Evolutionary conservation across 1,140 invertebrate genomes (phyloP), one percentile per base, ranked within the genome.

Genomic region (Pogonomyrmex californicus): DNA sequence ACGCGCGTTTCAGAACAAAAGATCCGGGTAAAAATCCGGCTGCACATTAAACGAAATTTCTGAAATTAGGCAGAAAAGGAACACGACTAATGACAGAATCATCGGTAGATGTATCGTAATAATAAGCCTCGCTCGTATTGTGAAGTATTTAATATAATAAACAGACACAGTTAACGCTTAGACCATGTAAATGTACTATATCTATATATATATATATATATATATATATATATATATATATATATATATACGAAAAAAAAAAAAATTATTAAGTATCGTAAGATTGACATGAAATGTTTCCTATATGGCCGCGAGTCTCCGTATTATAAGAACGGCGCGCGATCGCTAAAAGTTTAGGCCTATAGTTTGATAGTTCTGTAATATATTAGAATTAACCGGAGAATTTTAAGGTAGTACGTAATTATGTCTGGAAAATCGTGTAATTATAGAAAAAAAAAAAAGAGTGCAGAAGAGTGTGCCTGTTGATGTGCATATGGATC

Each of bases 101-200:
- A 44, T 65, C 56, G 41, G n/a, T 17, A 78, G 87, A 70, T 92
- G 89, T 91, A 93, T 92, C 91, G 88, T 93, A 87, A 92, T 86
- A 91, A 90, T 92, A 94, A 93, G 88, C 92, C 92, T 94, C 93
- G 92, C 93, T 93, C 91, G 91, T 94, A 94, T 93, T 94, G 90
- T 90, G 87, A 94, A 94, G 91, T 94, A 94, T 94, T 92, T 89
- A 88, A 76, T 88, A 54, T 92, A 93, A 92, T 62, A 83, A 88
- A 90, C 90, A 85, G 92, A 92, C 23, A 23, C 87, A 89, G 90
- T 87, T 93, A 93, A 93, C 90, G 90, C 92, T 91, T 90, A 93
- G 90, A 91, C 87, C 86, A 91, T 85, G 88, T 88, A 91, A 79
- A 66, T 41, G 87, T 87, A 93, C 71, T 41, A 49, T n/a, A n/a